phyloP scores from a whole-genome alignment of 2,888 invertebrate species.

The Therioaphis trifolii region DNA sequence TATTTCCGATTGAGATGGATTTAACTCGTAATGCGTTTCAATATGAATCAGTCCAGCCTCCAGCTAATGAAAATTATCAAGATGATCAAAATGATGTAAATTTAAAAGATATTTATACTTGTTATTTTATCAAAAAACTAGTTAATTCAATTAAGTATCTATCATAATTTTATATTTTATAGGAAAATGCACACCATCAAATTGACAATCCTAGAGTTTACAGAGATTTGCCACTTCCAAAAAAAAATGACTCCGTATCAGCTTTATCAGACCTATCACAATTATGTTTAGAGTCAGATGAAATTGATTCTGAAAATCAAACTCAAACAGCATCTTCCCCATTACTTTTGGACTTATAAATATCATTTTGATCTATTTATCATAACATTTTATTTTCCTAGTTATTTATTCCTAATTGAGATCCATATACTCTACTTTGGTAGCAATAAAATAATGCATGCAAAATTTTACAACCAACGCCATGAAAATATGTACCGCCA shows the following conservation, averaged over 20 bases:
- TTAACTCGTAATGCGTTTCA: conserved; percentile 92
- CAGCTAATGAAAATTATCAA: conserved; percentile 26
- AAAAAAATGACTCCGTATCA: conserved; percentile 30
- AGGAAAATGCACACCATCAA: conserved; percentile 13
- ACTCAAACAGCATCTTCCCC: conserved; percentile 23
- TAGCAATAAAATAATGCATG: too few species aligned
- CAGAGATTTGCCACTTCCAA: conserved; percentile 21
- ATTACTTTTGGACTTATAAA: conserved; percentile 41
- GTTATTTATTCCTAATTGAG: conserved; percentile 3
- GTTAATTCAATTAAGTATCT: neutral
- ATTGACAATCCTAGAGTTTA: conserved; percentile 47
- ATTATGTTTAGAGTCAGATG: conserved; percentile 29
- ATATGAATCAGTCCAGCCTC: conserved; percentile 73
- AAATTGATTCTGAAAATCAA: conserved; percentile 23
- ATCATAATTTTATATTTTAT: neutral
- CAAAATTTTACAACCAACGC: too few species aligned
- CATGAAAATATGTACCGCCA: too few species aligned
- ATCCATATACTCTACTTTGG: too few species aligned
- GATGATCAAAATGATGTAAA: conserved; percentile 32
- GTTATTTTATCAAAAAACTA: neutral
- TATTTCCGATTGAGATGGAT: conserved; percentile 97
- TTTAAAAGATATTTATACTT: neutral
- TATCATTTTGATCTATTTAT: neutral
- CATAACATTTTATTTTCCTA: neutral
- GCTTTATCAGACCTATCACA: conserved; percentile 38